phyloP scores from a whole-genome alignment of 1,140 invertebrate genomes.

The Papilio polyxenes region DNA sequence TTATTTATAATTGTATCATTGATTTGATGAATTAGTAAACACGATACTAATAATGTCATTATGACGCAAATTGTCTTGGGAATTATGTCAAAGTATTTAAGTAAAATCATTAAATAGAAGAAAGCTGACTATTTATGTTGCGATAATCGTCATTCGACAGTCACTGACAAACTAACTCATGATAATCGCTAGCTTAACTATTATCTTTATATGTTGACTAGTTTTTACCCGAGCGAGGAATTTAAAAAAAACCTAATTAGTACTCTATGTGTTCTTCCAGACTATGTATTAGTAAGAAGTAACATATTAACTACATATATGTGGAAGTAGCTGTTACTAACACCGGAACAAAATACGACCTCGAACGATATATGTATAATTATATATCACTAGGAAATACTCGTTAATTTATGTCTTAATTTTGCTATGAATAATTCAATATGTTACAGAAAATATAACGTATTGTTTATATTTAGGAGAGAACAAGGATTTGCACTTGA shows the following conservation, averaged over 20 bases:
- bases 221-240: too few relatives aligned
- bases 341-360: conserved; percentile 43
- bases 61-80: too few relatives aligned
- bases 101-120: background rate
- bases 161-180: too few relatives aligned
- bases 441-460: background rate
- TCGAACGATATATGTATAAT: conserved; percentile 38
- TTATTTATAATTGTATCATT: background rate
- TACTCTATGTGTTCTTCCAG: too few relatives aligned
- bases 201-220: too few relatives aligned
- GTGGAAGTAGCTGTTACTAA: conserved; percentile 30
- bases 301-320: background rate
- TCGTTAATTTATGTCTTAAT: conserved; percentile 39
- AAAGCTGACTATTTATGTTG: too few relatives aligned
- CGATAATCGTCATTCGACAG: too few relatives aligned
- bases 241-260: too few relatives aligned
- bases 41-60: background rate
- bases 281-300: too few relatives aligned
- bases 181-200: too few relatives aligned
- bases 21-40: background rate
- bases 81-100: background rate
- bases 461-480: background rate
- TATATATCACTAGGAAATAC: conserved; percentile 45
- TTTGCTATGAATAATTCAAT: conserved; percentile 42
- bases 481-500: background rate